Base-by-base conservation (phyloP, 2,888 invertebrate species). In the Synergus gifuensis region DNA sequence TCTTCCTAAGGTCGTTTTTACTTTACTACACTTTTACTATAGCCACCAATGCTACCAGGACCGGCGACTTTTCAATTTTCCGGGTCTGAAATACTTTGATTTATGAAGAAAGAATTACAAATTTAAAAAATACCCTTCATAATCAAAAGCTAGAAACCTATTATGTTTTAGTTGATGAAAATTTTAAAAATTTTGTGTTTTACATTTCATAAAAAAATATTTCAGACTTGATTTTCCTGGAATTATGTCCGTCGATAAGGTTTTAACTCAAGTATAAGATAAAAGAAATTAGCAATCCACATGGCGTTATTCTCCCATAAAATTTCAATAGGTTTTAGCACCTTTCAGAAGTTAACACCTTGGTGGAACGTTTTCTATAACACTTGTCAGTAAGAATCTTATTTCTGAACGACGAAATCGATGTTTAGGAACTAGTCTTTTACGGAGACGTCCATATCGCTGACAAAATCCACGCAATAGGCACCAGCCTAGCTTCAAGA, bases 1-100 rank as follows among this genome's bases (percentile, higher is more conserved):
- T 85, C 85, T 86, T 87, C 83, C 83, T 85, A 87, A 84, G 87
- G 86, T 77, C 18, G 36, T 67, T 66, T 76, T 66, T 67, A 73
- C 12, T 83, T 83, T 81, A 76, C 83, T 81, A 84, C 86, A 83
- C 54, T n/a, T 54, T 54, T 54, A 54, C 54, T 54, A 54, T 28
- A 28, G 54, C 54, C 54, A 54, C 54, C 54, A 54, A 54, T 54
- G 54, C 54, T 54, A 54, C 54, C 54, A 54, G 54, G 54, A 54
- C 54, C 54, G 54, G n/a, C 8, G n/a, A 54, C n/a, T 54, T 54
- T 16, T 9, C 54, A 54, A n/a, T 54, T 54, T n/a, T 54, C 54
- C 5, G 54, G 8, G 8, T 54, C 54, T 54, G n/a, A 7, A 82
- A 83, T 83, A 85, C 77, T 82, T 87, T 83, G 81, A 44, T 54